Percentiles rank a stretch among this genome's conserved stretches.
Conservation (phyloP, 2,113 vertebrate species). For the Sterrhoptilus dennistouni region DNA sequence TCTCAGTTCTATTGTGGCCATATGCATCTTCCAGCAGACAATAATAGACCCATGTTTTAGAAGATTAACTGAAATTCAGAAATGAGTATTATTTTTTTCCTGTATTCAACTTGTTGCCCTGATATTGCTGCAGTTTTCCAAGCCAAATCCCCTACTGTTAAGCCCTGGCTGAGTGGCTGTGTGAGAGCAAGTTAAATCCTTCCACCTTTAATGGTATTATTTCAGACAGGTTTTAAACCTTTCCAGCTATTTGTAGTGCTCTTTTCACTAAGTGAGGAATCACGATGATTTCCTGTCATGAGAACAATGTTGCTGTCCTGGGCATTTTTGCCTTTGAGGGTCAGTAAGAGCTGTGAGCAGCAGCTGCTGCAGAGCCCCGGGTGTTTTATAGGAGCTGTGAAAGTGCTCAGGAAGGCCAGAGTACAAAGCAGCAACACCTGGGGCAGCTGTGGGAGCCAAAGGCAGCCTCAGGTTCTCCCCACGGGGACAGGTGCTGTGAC, state of each 20-base stretch:
- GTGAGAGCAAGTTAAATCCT: conserved; percentile 3
- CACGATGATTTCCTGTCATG: background rate
- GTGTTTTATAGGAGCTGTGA: background rate
- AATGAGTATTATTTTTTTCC: background rate
- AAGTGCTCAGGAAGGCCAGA: background rate
- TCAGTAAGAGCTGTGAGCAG: background rate
- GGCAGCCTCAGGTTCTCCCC: background rate
- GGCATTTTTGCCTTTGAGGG: background rate
- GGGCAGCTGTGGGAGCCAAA: background rate
- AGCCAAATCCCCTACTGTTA: background rate
- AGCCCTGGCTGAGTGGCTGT: background rate
- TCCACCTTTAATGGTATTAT: background rate
- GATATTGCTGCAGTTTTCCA: background rate
- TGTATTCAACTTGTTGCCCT: background rate
- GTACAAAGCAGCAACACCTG: background rate
- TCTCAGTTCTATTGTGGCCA: background rate
- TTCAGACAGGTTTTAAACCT: conserved; percentile 29
- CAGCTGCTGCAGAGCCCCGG: background rate
- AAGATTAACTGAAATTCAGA: conserved; percentile 27
- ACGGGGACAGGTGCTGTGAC: background rate
- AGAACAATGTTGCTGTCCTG: background rate
- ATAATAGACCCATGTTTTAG: background rate
- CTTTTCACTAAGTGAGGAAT: background rate
- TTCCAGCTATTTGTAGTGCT: background rate
- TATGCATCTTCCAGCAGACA: background rate